Evolutionary conservation across 1,140 invertebrate genomes (phyloP), one percentile per base, ranked within the genome.

Genomic region (Cydia pomonella): DNA sequence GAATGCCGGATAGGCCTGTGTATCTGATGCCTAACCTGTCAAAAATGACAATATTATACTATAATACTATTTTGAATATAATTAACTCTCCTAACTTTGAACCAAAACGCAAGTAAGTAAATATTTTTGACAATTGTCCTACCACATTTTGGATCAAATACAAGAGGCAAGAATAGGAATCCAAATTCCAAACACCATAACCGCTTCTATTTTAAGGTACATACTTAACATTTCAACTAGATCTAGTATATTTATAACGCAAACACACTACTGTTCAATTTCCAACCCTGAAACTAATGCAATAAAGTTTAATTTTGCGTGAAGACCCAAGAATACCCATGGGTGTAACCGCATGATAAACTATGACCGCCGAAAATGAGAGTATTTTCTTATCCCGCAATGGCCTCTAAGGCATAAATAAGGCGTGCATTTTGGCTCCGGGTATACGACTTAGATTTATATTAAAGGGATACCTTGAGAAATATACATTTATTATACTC

Each of bases 321-420:
- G 47, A n/a, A 47, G n/a, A 0, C n/a, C 12, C 6, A 3, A n/a
- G 16, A n/a, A 50, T 50, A 18, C 47, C 47, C 47, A 50, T 50
- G 47, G 47, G 47, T 47, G 44, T 47, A 3, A 13, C 44, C 16
- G 47, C 47, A 18, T 18, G 47, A 18, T 18, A 50, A 50, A 50
- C 47, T 50, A 50, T 50, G n/a, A 3, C 47, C 47, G 47, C 47
- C 18, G 47, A 50, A 50, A 50, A 50, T 50, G 47, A 50, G 47
- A 9, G n/a, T 7, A 50, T 50, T 50, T 50, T 50, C 16, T 50
- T 50, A 50, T 50, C 1, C 47, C 16, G n/a, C 5, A 50, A n/a
- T 18, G 18, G n/a, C 18, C 47, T 50, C 47, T 50, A 50, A 18
- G 47, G 47, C 16, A 50, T 18, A 50, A 50, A 47, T 44, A 18